Base-by-base conservation (phyloP, 2,797 vertebrate species). In the Botia almorhae region DNA sequence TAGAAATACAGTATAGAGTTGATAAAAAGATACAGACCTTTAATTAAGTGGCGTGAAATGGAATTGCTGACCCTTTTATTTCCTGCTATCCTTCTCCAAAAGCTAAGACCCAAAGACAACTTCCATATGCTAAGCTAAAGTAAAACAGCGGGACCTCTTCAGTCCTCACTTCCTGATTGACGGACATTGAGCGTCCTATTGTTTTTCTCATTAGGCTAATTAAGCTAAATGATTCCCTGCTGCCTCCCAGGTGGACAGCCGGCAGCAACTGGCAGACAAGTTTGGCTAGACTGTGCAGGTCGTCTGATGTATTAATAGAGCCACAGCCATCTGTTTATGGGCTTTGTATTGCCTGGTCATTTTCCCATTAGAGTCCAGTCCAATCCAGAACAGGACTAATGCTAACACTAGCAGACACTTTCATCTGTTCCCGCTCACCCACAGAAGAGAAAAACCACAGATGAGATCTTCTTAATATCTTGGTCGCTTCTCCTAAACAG, bases 141-240 rank as follows among this genome's bases (percentile, higher is more conserved):
- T 60, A 64, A 71, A 58, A 76, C 77, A 60, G 64, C 36, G 2
- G 1, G 33, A 81, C 71, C 76, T 82, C 61, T 87, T 73, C 80
- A 80, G 81, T 76, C 63, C 79, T 89, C 74, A 85, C 81, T 85
- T 82, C 23, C 82, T 87, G 85, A 90, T 82, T 89, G 91, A 89
- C 85, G 81, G 87, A 89, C 86, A 88, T 83, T 86, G 84, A 87
- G 88, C 85, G 87, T 87, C 86, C 87, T 51, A 71, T 83, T 89
- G 88, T 90, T 89, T 85, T 83, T 82, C 86, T 90, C 87, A 85
- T 92, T 91, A 89, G 88, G 84, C 82, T 87, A 85, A 91, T 91
- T 92, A 90, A 85, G 83, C 77, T 79, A 71, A 60, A 77, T 87
- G 87, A 91, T 91, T 88, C 87, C 79, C 84, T 3, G 13, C 74